phyloP scores from a whole-genome alignment of 30 jellyfish, hydroid and myxozoan species.

The Hydra vulgaris region DNA sequence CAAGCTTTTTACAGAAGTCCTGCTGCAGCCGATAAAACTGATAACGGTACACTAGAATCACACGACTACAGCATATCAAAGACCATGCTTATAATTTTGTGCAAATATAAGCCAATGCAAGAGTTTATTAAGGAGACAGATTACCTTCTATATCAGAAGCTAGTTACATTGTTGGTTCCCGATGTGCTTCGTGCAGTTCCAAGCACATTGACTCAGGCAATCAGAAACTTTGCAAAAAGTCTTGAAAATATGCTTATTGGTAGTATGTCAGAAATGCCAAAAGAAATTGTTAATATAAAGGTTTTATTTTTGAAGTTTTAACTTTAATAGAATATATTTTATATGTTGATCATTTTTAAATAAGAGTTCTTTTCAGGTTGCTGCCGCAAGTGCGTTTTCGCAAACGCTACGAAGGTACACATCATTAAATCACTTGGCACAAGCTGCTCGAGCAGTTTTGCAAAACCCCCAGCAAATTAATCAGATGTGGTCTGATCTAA shows the following conservation, averaged over 20 bases:
- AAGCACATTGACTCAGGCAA: slow-evolving; percentile 86
- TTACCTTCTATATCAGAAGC: slow-evolving; percentile 70
- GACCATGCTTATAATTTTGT: slow-evolving; percentile 44
- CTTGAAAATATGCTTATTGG: slow-evolving; percentile 76
- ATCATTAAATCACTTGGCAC: slow-evolving; percentile 93
- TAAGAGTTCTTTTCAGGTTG: slow-evolving; percentile 31
- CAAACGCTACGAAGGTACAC: slow-evolving; percentile 96
- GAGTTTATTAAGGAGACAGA: slow-evolving; percentile 87
- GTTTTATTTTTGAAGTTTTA: slow-evolving; percentile 8
- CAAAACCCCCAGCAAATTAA: slow-evolving; percentile 93
- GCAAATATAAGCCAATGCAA: slow-evolving; percentile 74
- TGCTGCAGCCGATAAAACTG: slow-evolving; percentile 62
- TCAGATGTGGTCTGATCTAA: slow-evolving; percentile 93
- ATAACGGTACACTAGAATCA: slow-evolving; percentile 56
- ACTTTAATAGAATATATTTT: not conserved
- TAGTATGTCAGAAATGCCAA: slow-evolving; percentile 96
- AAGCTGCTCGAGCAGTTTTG: slow-evolving; percentile 95
- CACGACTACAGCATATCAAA: slow-evolving; percentile 54
- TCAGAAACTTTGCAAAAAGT: slow-evolving; percentile 92
- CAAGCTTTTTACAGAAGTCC: slow-evolving; percentile 90
- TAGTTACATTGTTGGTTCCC: slow-evolving; percentile 77
- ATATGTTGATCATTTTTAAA: not conserved
- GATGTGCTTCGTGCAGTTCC: slow-evolving; percentile 97
- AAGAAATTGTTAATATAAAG: slow-evolving; percentile 68
- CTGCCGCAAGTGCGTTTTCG: slow-evolving; percentile 97